Percentiles rank a stretch among this genome's conserved stretches.
Evolutionary conservation across 2,113 vertebrate genomes (phyloP).

Genomic region (Brienomyrus longianalis): DNA sequence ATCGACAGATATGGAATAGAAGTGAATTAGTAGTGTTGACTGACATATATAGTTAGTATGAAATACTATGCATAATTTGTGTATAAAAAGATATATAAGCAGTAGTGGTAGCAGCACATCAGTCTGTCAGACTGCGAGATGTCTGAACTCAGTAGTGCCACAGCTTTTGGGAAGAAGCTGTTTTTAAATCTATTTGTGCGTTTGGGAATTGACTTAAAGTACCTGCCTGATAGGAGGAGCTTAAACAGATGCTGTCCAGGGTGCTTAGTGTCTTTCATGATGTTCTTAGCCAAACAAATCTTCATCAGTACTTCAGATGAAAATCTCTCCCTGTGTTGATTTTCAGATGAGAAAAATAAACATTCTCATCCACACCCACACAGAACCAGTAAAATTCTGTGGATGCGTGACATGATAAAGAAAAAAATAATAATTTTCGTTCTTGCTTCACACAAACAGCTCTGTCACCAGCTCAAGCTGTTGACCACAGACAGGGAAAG

Average conservation of each 20-base stretch:
- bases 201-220: background rate
- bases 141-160: background rate
- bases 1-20: background rate
- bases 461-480: background rate
- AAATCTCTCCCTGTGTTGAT: constrained; percentile 56
- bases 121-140: background rate
- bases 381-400: constrained; percentile 65
- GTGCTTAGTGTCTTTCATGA: background rate
- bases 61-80: background rate
- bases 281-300: background rate
- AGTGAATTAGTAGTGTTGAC: background rate
- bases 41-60: background rate
- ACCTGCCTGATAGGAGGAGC: background rate
- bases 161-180: background rate
- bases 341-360: constrained; percentile 69
- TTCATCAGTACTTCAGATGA: constrained; percentile 9
- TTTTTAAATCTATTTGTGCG: background rate
- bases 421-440: background rate
- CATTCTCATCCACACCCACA: constrained; percentile 64
- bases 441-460: background rate
- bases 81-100: background rate
- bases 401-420: constrained; percentile 57
- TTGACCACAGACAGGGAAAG: background rate
- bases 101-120: background rate
- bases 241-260: background rate